These are phyloP conservation scores for Stictonetta naevosa DNA, from an alignment of 2,113 vertebrate genomes.

Conservation along the genomic window DNA sequence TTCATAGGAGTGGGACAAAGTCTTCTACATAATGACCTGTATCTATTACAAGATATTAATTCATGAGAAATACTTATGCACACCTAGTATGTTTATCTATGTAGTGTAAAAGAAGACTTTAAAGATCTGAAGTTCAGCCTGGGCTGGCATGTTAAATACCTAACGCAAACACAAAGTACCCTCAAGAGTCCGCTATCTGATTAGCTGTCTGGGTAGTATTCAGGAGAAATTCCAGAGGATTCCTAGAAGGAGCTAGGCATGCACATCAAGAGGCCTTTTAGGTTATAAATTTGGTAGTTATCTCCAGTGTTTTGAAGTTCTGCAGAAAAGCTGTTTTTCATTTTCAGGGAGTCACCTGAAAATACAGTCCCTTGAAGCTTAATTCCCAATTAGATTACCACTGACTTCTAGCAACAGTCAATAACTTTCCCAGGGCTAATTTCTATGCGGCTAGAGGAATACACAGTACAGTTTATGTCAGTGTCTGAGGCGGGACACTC, in stretches of 20 bases:
- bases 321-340: background rate
- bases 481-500: background rate
- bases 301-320: background rate
- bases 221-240: background rate
- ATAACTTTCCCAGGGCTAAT: background rate
- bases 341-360: background rate
- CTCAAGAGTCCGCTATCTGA: background rate
- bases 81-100: background rate
- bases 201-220: background rate
- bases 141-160: background rate
- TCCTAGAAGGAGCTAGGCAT: background rate
- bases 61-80: background rate
- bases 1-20: background rate
- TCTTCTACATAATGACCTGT: background rate
- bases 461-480: background rate
- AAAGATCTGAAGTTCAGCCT: background rate
- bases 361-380: background rate
- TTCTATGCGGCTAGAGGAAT: background rate
- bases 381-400: conserved; percentile 1
- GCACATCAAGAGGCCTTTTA: background rate
- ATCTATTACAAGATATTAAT: background rate
- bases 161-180: background rate
- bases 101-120: background rate
- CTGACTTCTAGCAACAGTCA: background rate
- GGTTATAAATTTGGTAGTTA: background rate